Percentiles rank a stretch among this genome's conserved stretches.
phyloP scores from a whole-genome alignment of 2,888 invertebrate genomes.

The Athalia circularis region DNA sequence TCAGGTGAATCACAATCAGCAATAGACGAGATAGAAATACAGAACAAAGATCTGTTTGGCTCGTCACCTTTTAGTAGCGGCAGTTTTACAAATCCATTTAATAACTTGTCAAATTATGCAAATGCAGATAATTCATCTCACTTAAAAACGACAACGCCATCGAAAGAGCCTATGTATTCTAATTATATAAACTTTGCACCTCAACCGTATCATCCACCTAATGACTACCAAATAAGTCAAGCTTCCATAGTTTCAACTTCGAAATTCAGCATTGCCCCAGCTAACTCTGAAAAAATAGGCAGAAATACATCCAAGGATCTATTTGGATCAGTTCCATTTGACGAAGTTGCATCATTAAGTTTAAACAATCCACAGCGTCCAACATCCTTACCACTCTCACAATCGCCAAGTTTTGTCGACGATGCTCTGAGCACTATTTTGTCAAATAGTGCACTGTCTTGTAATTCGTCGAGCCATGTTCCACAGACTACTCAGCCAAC shows the following conservation, averaged over 20 bases:
- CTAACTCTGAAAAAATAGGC: slow-evolving; percentile 61
- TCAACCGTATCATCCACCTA: slow-evolving; percentile 46
- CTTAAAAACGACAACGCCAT: slow-evolving; percentile 42
- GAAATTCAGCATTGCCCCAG: slow-evolving; percentile 66
- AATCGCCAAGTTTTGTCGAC: slow-evolving; percentile 64
- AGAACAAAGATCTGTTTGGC: slow-evolving; percentile 70
- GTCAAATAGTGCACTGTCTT: slow-evolving; percentile 54
- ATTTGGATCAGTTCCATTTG: slow-evolving; percentile 71
- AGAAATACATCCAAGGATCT: slow-evolving; percentile 63
- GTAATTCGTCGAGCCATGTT: slow-evolving; percentile 40
- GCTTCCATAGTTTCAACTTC: slow-evolving; percentile 53
- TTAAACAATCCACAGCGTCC: slow-evolving; percentile 62
- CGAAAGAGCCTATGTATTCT: slow-evolving; percentile 48
- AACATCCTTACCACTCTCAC: slow-evolving; percentile 66
- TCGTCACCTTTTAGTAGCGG: slow-evolving; percentile 71
- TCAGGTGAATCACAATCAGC: slow-evolving; percentile 14
- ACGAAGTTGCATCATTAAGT: slow-evolving; percentile 66
- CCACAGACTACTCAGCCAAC: slow-evolving; percentile 47
- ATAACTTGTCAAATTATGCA: slow-evolving; percentile 50
- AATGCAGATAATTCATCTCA: slow-evolving; percentile 28
- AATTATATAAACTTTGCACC: slow-evolving; percentile 47
- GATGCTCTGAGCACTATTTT: slow-evolving; percentile 58
- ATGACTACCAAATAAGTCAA: slow-evolving; percentile 37
- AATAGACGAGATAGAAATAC: slow-evolving; percentile 47
- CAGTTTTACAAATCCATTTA: slow-evolving; percentile 69